Base-by-base conservation (phyloP, 2,797 vertebrate genomes). In the Heterohyrax brucei region DNA sequence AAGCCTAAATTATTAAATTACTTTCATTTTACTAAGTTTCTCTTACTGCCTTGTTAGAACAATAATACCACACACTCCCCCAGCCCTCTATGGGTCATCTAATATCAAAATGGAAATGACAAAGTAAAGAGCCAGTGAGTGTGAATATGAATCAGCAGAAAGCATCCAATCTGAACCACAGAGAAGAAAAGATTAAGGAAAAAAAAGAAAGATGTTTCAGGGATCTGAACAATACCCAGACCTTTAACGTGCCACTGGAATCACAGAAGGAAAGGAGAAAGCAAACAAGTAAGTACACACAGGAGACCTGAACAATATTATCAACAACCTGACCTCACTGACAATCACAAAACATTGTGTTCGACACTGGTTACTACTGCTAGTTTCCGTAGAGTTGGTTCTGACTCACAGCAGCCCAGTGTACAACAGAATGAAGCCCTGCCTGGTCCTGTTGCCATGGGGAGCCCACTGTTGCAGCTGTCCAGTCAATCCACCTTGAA, bases 1-100 rank as follows among this genome's bases (percentile, higher is more conserved):
- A 89, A 53, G 33, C 89, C n/a, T 78, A 92, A 92, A 87, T 92
- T 78, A 80, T 76, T 91, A 7, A 78, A 68, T 59, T 46, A 50
- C 3, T 91, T 91, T 88, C 30, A 76, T 83, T 92, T 96, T 88
- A 82, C 21, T 82, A 59, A 59, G 46, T 81, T 75, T 90, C 16
- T 95, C 62, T 86, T 12, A 62, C 53, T 28, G 33, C 83, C 56
- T 62, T 73, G n/a, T 33, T 80, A 86, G 28, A 95, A 26, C 44
- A 89, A 66, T 0, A 61, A 3, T 30, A n/a, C 12, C 50, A 70
- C 12, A 76, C 5, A 62, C 10, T 9, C 33, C 33, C 30, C 14
- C 46, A 70, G n/a, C 13, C 16, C 24, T 66, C 39, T 18, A 26
- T 61, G 75, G 39, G 28, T 56, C 39, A 39, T 39, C 18, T 70